These are phyloP conservation scores for Onchidella celtica DNA, from an alignment of 2,888 invertebrate genomes.

Conservation along the genomic window DNA sequence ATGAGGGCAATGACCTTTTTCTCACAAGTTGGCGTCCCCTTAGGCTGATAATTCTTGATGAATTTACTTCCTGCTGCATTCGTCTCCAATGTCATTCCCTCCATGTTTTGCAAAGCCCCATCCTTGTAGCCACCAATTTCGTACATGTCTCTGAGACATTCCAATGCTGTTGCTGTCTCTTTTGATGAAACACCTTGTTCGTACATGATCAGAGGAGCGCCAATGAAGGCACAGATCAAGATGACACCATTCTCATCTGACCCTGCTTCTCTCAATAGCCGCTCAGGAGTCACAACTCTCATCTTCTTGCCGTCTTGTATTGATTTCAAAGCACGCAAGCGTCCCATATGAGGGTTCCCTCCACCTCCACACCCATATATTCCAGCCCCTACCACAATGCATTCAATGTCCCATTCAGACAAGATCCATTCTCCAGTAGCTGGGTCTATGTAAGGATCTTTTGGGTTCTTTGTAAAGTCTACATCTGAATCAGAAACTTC, in stretches of 20 bases:
- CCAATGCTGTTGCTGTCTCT: conserved; percentile 61
- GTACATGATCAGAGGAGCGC: conserved; percentile 68
- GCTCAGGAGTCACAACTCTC: conserved; percentile 66
- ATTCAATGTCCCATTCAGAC: conserved; percentile 73
- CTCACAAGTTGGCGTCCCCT: neutral
- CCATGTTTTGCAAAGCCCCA: conserved; percentile 53
- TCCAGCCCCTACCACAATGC: conserved; percentile 74
- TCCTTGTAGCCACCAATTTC: conserved; percentile 56
- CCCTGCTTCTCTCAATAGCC: conserved; percentile 55
- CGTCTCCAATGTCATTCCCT: conserved; percentile 44
- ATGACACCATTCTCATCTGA: conserved; percentile 60
- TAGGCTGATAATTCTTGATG: conserved; percentile 38
- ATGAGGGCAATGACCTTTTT: conserved; percentile 58
- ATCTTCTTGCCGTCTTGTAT: conserved; percentile 65
- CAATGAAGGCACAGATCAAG: conserved; percentile 68
- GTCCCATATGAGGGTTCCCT: conserved; percentile 71
- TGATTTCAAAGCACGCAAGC: conserved; percentile 59
- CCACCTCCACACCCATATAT: conserved; percentile 78
- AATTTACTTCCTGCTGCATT: conserved; percentile 22
- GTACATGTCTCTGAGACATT: conserved; percentile 61
- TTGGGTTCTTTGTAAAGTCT: conserved; percentile 35
- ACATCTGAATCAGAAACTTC: conserved; percentile 2
- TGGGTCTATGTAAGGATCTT: conserved; percentile 55
- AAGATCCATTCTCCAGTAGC: conserved; percentile 72
- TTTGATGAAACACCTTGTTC: conserved; percentile 67